A percentile compares a stretch with the other conserved stretches of the same genome.
Conservation (phyloP, 2,797 vertebrate genomes). For the Eidolon dupreanum region DNA sequence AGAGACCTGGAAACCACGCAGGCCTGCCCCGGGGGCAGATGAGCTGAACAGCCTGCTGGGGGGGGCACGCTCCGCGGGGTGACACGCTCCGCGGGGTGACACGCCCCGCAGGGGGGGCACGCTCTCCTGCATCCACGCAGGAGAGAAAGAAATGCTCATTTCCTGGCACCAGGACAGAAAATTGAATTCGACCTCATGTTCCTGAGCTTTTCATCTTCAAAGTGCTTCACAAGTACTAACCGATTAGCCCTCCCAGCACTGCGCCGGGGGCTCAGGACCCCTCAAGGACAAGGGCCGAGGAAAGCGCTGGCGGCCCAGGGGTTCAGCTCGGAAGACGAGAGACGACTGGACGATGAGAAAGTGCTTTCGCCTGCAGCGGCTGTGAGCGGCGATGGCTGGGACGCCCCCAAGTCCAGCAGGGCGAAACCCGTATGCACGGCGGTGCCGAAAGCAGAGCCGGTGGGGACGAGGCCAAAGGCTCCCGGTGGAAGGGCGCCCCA, state of each 20-base stretch:
- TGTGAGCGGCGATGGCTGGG: fast-evolving
- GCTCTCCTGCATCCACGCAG: background rate
- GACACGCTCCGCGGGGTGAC: background rate
- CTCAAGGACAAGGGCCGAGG: background rate
- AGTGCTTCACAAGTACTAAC: conserved; percentile 49
- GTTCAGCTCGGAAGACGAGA: background rate
- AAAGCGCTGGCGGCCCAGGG: background rate
- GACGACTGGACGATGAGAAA: background rate
- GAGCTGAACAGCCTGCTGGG: background rate
- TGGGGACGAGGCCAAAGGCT: background rate
- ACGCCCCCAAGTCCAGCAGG: background rate
- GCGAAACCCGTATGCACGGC: background rate
- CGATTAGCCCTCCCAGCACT: background rate
- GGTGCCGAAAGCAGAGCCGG: background rate
- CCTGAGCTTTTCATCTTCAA: conserved; percentile 52
- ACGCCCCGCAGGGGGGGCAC: background rate
- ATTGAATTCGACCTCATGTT: conserved; percentile 1
- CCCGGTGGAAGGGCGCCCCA: background rate
- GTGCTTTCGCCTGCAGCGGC: background rate
- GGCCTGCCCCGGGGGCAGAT: fast-evolving
- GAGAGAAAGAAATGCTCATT: background rate
- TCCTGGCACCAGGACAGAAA: conserved; percentile 39
- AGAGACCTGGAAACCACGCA: background rate
- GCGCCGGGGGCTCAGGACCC: background rate
- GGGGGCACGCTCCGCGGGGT: no score